phyloP scores from a whole-genome alignment of 2,888 invertebrate genomes.

The Cephus sareptanus region DNA sequence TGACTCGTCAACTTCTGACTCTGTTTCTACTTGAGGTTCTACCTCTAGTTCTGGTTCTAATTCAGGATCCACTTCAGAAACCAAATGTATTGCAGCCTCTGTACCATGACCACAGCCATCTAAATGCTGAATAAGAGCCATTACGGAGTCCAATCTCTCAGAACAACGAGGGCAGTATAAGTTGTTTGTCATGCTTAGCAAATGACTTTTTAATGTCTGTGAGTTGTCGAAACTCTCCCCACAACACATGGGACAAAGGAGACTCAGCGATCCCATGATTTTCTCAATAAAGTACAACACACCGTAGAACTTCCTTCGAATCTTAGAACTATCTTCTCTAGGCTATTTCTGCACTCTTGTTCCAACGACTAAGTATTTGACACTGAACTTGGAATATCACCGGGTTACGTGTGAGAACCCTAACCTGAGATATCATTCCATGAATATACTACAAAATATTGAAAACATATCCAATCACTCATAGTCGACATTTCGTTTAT shows the following conservation, averaged over 20 bases:
- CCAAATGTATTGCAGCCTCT: conserved; percentile 22
- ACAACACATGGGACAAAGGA: conserved; percentile 76
- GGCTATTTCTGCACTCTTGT: background rate
- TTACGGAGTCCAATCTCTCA: conserved; percentile 68
- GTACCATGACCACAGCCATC: conserved; percentile 55
- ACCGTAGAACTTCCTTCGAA: no score
- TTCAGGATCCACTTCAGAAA: conserved; percentile 9
- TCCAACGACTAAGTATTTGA: no score
- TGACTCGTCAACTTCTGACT: conserved; percentile 22
- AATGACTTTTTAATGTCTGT: conserved; percentile 68
- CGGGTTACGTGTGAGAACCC: conserved; percentile 10
- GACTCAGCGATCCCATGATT: conserved; percentile 68
- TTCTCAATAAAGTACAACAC: conserved; percentile 3
- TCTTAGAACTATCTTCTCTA: background rate
- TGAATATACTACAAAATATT: conserved; percentile 13
- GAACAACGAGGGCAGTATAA: conserved; percentile 73
- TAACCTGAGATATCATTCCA: conserved; percentile 20
- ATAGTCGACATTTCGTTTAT: conserved; percentile 38
- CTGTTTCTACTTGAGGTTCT: conserved; percentile 13
- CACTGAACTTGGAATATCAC: no score
- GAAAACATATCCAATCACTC: conserved; percentile 23
- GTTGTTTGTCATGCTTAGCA: conserved; percentile 70
- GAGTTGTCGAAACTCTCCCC: conserved; percentile 72
- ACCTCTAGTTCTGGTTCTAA: conserved; percentile 22
- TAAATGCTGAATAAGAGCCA: conserved; percentile 72